Evolutionary conservation across 1,140 invertebrate genomes (phyloP), one percentile per base, ranked within the genome.

Genomic region (Hylyphantes graminicola): DNA sequence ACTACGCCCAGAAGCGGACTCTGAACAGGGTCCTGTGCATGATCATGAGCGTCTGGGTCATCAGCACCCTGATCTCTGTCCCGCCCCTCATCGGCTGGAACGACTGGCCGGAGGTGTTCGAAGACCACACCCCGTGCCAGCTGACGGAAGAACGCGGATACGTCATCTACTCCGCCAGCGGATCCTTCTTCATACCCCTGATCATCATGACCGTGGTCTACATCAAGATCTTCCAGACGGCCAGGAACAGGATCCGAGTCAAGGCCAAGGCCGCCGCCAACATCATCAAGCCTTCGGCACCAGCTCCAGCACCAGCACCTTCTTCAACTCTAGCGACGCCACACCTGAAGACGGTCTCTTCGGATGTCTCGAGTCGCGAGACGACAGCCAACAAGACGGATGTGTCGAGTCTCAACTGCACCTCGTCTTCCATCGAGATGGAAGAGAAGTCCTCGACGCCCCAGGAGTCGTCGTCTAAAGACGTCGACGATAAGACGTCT

Each of bases 11-110:
- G 88, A 97, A 97, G 89, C 93, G 98, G 84, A 98, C 97, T 2
- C 90, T 96, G n/a, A 94, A 96, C 87, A 92, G 97, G 53, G 97
- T 98, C 0, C 90, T 98, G 8, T 91, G 94, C 9, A 96, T 97
- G 89, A 98, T 99, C 84, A 93, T 93, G 3, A 93, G 95, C 12
- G 97, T 99, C 0, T 99, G 98, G 98, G 89, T 96, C 1, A 91
- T 97, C 7, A 97, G 96, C 0, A 93, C 94, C 7, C 90, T 97
- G 17, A 99, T 99, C 86, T 98, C 96, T 87, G 97, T 98, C 54
- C 98, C 98, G 5, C 97, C 98, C 0, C 90, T 99, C 57, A 93
- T 97, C 15, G 97, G 97, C 12, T 99, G 98, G 98, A 98, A 98
- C 88, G 96, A 98, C 89, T 98, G 96, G 96, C 96, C 96, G 0